phyloP scores from a whole-genome alignment of 2,113 vertebrate genomes.

The Spilogale gracilis region DNA sequence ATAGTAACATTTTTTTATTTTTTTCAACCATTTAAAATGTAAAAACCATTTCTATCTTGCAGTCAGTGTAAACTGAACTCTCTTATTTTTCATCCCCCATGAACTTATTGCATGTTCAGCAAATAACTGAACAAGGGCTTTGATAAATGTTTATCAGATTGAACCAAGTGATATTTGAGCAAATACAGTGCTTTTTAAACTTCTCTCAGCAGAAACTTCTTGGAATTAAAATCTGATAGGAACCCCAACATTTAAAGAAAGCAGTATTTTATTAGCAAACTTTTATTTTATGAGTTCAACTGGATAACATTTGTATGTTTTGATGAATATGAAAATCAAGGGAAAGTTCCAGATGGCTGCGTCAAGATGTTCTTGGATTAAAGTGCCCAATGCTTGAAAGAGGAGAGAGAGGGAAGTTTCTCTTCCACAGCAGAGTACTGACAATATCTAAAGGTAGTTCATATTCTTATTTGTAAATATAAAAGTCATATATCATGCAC shows the following conservation, averaged over 20 bases:
- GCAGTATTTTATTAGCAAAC: constrained; percentile 20
- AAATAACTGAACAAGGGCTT: not conserved
- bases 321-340: constrained; percentile 19
- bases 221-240: not conserved
- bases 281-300: constrained; percentile 50
- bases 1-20: not conserved
- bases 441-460: not conserved
- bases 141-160: not conserved
- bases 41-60: not conserved
- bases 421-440: not conserved
- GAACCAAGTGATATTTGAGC: not conserved
- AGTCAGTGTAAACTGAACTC: not conserved
- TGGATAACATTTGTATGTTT: constrained; percentile 40
- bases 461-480: not conserved
- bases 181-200: not conserved
- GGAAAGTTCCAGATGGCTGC: not conserved
- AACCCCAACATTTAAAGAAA: constrained; percentile 16
- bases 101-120: not conserved
- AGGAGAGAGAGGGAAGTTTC: not conserved
- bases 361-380: constrained; percentile 35
- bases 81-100: not conserved
- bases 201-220: constrained; percentile 8
- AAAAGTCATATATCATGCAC: not conserved
- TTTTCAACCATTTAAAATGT: not conserved
- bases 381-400: constrained; percentile 54